Conservation (phyloP, 2,797 vertebrate genomes). For the Myiotriccus ornatus region DNA sequence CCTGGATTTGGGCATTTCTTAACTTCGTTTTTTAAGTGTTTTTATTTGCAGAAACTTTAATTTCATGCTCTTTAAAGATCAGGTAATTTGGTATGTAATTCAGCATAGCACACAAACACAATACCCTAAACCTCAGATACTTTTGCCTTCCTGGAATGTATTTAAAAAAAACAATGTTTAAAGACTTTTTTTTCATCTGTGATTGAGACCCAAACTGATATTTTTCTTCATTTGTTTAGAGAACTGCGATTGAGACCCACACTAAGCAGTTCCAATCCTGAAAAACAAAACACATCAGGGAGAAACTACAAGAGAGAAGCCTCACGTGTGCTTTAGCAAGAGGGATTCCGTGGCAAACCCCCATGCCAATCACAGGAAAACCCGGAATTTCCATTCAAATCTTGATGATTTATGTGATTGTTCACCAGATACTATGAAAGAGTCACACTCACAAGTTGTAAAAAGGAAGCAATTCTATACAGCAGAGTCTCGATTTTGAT, state of each 20-base stretch:
- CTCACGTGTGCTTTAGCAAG: not conserved
- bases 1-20: not conserved
- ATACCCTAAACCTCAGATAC: not conserved
- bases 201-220: not conserved
- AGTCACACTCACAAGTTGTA: constrained; percentile 89
- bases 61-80: not conserved
- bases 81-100: not conserved
- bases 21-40: not conserved
- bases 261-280: not conserved
- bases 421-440: constrained; percentile 35
- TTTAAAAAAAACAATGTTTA: not conserved
- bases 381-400: not conserved
- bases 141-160: not conserved
- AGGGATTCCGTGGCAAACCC: not conserved
- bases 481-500: constrained; percentile 92
- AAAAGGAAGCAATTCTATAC: constrained; percentile 92
- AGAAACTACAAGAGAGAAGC: not conserved
- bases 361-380: not conserved
- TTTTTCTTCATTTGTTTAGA: not conserved
- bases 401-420: not conserved
- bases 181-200: not conserved
- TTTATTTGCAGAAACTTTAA: not conserved
- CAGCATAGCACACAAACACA: not conserved
- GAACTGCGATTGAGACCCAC: not conserved
- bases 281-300: not conserved